Evolutionary conservation across 2,797 vertebrate species (phyloP).

Genomic region (Notolepis coatsorum): DNA sequence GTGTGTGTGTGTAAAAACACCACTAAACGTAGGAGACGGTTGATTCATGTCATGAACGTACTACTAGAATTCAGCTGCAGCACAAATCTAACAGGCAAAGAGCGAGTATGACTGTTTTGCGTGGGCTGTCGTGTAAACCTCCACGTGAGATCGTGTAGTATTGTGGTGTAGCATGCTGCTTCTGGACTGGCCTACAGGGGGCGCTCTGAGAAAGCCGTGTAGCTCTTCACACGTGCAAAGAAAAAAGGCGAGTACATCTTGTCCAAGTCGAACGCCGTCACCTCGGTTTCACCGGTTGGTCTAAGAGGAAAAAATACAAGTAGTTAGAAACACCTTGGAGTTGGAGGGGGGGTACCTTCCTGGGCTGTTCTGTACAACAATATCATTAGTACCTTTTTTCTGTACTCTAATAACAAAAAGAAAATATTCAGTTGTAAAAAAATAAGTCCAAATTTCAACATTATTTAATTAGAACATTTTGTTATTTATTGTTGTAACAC

Average conservation of each 20-base stretch:
- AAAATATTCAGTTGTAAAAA: neutral
- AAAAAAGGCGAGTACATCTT: conserved; percentile 95
- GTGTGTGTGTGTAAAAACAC: conserved; percentile 1
- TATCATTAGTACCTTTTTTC: too few species aligned
- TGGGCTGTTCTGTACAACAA: too few species aligned
- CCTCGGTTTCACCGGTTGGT: conserved; percentile 92
- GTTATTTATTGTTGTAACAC: too few species aligned
- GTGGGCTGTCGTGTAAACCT: conserved; percentile 25
- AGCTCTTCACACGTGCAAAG: conserved; percentile 97
- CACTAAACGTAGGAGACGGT: conserved; percentile 33
- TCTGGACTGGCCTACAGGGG: conserved; percentile 84
- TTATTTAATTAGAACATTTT: too few species aligned
- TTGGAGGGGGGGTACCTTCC: too few species aligned
- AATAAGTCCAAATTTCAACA: too few species aligned
- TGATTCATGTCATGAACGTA: conserved; percentile 44
- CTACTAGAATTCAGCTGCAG: conserved; percentile 56
- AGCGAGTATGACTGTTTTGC: conserved; percentile 32
- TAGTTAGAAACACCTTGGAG: neutral
- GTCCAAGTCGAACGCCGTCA: conserved; percentile 95
- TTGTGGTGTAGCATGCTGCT: conserved; percentile 30
- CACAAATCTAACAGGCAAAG: conserved; percentile 39
- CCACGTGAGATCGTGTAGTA: conserved; percentile 18
- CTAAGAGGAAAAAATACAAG: conserved; percentile 70
- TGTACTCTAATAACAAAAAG: conserved; percentile 14
- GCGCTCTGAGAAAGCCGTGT: conserved; percentile 92